Base-by-base conservation (phyloP, 2,113 vertebrate genomes). In the Notothenia rossii region DNA sequence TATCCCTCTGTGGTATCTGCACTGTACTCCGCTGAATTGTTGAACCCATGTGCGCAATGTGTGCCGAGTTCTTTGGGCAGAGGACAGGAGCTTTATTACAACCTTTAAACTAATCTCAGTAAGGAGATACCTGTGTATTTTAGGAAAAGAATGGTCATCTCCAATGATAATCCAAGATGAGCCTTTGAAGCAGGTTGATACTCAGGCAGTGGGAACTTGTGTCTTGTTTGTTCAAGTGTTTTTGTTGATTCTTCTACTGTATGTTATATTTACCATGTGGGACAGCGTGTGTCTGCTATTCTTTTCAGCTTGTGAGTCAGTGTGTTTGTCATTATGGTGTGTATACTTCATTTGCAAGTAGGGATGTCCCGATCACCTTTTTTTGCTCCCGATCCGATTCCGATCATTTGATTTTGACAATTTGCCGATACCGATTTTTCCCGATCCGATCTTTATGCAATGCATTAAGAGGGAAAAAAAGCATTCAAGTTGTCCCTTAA, bases 21-120 rank as follows among this genome's bases (percentile, higher is more conserved):
- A 3, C 11, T 59, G 75, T 64, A 76, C 51, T 63, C 71, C 8
- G 64, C 50, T 77, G 84, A 86, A 78, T 88, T 90, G 90, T 92
- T 91, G 89, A 89, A 89, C 68, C 71, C 46, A 45, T 20, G 75
- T 88, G 84, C 71, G 91, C 91, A 94, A 94, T 94, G 89, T 91
- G 70, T 29, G 71, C 77, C 62, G 48, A 79, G 79, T 78, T 84
- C 45, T 84, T 78, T 78, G 87, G 89, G 71, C 65, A 25, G 67
- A 79, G 74, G 36, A 65, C 14, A 43, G 40, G 50, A 69, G 85
- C 83, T 88, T 79, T 56, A 82, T 60, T 48, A 56, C 84, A 90
- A 66, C 89, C 88, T 89, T 88, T 79, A 84, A 82, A 89, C 86
- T 90, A 79, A 82, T 81, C 74, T 74, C 45, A 88, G 87, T 70